Percentiles rank a stretch among this genome's conserved stretches.
Evolutionary conservation across 1,140 invertebrate genomes (phyloP).

Genomic region (Drosophila pseudoobscura): DNA sequence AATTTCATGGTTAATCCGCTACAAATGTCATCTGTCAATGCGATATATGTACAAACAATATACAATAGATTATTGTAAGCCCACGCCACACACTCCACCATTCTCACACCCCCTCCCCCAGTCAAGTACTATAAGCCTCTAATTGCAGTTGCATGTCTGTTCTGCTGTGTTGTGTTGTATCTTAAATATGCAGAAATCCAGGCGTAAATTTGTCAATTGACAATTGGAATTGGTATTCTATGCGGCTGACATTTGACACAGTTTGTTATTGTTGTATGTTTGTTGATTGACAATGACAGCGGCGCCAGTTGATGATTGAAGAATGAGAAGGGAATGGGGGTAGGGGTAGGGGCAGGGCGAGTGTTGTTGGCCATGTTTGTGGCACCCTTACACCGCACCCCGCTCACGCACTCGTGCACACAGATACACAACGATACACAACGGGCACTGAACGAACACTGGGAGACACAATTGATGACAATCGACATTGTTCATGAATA

Average conservation of each 20-base stretch:
- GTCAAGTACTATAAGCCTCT: conserved; percentile 23
- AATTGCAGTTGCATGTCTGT: conserved; percentile 62
- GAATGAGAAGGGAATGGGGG: conserved; percentile 3
- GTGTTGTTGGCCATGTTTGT: conserved; percentile 25
- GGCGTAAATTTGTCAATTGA: conserved; percentile 51
- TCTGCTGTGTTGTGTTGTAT: background rate
- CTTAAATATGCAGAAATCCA: conserved; percentile 58
- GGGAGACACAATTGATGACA: conserved; percentile 47
- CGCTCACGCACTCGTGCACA: too few relatives aligned
- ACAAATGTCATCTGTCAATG: conserved; percentile 69
- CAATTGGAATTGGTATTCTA: background rate
- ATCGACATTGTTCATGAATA: conserved; percentile 70
- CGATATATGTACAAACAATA: too few relatives aligned
- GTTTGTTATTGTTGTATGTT: conserved; percentile 34
- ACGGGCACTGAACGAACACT: too few relatives aligned
- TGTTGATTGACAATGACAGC: conserved; percentile 40
- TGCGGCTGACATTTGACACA: conserved; percentile 61
- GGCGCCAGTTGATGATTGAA: conserved; percentile 25
- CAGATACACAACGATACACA: too few relatives aligned
- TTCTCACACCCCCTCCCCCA: background rate
- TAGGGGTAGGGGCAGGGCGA: too few relatives aligned
- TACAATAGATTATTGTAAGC: conserved; percentile 20
- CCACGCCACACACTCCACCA: background rate
- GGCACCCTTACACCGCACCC: conserved; percentile 6
- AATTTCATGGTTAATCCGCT: conserved; percentile 72